These are phyloP conservation scores for Archaeoteleia sp. DNA, from an alignment of 2,888 invertebrate genomes.

Conservation along the genomic window DNA sequence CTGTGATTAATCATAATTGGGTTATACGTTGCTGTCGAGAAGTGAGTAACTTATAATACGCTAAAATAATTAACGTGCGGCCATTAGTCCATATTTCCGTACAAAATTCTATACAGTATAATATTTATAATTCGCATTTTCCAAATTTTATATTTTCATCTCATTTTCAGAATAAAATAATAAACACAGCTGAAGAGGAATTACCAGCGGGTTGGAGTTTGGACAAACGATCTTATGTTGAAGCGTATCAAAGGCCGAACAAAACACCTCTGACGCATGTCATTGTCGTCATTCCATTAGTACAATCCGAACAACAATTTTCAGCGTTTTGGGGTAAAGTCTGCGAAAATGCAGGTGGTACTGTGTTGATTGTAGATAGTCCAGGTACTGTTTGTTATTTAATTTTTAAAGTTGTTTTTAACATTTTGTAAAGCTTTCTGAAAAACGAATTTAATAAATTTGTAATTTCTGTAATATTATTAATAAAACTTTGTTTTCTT, in stretches of 20 bases:
- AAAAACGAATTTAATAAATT: neutral
- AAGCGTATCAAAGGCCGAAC: constrained; percentile 65
- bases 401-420: constrained; percentile 4
- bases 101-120: no score
- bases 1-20: constrained; percentile 82
- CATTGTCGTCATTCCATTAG: constrained; percentile 62
- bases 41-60: no score
- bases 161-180: constrained; percentile 67
- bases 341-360: constrained; percentile 77
- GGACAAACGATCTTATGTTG: constrained; percentile 74
- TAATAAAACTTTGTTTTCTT: no score
- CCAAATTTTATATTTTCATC: no score
- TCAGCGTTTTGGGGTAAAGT: constrained; percentile 80
- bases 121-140: no score
- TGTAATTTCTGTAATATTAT: neutral
- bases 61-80: no score
- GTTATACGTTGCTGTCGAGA: constrained; percentile 79
- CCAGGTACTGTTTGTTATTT: constrained; percentile 55
- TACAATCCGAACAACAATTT: constrained; percentile 76
- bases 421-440: neutral
- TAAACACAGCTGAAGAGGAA: constrained; percentile 76
- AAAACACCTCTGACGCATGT: constrained; percentile 65
- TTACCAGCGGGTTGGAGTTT: constrained; percentile 81
- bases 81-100: no score
- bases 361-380: constrained; percentile 61